phyloP scores from a whole-genome alignment of 2,797 vertebrate species.

The Trichosurus vulpecula region DNA sequence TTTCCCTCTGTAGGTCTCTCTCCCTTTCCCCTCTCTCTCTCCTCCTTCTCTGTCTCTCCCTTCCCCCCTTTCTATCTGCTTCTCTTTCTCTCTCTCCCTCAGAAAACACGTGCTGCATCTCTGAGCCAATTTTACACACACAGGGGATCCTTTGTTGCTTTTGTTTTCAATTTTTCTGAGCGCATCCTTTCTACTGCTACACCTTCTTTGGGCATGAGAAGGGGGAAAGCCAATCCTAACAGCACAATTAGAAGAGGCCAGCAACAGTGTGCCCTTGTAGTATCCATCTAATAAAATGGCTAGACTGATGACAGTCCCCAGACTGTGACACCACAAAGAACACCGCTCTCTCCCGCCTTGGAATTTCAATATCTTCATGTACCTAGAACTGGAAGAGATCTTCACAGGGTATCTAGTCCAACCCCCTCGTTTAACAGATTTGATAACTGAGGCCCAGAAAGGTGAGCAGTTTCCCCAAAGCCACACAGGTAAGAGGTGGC shows the following conservation, averaged over 20 bases:
- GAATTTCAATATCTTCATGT: neutral
- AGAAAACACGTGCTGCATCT: neutral
- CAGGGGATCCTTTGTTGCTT: neutral
- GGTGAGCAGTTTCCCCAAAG: neutral
- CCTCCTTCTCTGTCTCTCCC: neutral
- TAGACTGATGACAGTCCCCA: neutral
- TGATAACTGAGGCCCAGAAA: slow-evolving; percentile 30
- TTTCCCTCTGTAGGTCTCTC: neutral
- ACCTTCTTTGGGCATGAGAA: neutral
- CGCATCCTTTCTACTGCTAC: neutral
- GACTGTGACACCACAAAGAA: neutral
- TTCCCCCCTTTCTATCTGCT: neutral
- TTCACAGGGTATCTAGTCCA: neutral
- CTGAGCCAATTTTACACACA: neutral
- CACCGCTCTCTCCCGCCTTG: neutral
- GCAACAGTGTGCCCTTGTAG: neutral
- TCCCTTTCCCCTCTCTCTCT: neutral
- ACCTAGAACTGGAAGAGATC: neutral
- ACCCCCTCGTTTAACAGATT: neutral
- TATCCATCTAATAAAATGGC: neutral
- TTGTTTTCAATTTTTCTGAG: neutral
- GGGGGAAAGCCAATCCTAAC: neutral
- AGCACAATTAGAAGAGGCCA: neutral
- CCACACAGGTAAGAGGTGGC: neutral
- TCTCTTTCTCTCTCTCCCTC: neutral